Percentiles rank a stretch among this genome's conserved stretches.
phyloP scores from a whole-genome alignment of 2,113 vertebrate genomes.

The Rostratula benghalensis region DNA sequence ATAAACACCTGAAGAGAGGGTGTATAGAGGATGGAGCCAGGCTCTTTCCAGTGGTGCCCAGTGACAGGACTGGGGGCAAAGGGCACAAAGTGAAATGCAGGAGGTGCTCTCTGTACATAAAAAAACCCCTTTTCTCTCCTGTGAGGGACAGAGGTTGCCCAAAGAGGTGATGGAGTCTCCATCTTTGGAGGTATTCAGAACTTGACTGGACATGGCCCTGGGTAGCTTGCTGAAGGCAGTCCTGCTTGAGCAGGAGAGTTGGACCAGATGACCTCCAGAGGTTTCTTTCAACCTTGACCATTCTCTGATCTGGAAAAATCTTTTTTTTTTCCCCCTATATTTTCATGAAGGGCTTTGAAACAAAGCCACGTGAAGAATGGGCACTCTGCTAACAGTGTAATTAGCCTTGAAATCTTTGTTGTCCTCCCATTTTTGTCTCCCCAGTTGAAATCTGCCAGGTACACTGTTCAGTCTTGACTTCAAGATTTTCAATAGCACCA shows the following conservation, averaged over 20 bases:
- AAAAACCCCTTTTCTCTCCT: neutral
- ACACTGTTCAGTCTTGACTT: neutral
- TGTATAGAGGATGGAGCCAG: neutral
- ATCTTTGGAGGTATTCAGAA: neutral
- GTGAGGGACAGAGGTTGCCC: neutral
- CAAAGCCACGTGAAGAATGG: neutral
- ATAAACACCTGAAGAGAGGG: neutral
- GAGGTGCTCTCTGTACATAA: rapidly evolving
- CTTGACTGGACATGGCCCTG: neutral
- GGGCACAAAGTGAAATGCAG: neutral
- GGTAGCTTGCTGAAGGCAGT: neutral
- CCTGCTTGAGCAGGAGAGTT: neutral
- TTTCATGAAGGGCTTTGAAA: neutral
- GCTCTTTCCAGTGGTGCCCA: neutral
- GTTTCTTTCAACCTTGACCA: neutral
- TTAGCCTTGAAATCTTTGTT: neutral
- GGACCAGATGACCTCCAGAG: neutral
- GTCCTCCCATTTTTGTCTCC: neutral
- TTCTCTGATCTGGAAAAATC: neutral
- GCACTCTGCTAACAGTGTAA: neutral
- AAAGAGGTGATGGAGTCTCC: neutral
- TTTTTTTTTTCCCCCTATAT: too few relatives aligned
- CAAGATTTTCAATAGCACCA: neutral
- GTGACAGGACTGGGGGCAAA: neutral
- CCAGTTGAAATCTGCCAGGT: neutral